These are phyloP conservation scores for Myoxocephalus aenaeus DNA, from an alignment of 2,797 vertebrate genomes.

Conservation along the genomic window DNA sequence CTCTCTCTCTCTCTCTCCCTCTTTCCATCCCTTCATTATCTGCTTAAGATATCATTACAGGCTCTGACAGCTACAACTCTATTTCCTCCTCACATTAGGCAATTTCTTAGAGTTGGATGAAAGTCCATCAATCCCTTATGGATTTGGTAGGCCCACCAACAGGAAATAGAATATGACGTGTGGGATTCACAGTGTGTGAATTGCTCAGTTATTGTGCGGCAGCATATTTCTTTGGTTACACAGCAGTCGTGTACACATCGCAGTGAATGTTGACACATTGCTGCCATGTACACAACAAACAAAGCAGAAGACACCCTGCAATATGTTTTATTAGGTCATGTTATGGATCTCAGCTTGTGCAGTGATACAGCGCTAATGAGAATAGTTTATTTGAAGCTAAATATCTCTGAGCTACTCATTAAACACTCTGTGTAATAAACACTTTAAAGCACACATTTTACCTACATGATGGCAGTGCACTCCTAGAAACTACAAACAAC, in stretches of 20 bases:
- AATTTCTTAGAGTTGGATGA: conserved; percentile 28
- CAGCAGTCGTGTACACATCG: background rate
- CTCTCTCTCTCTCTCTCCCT: conserved; percentile 18
- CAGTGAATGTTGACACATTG: conserved; percentile 11
- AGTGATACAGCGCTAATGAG: background rate
- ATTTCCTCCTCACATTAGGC: conserved; percentile 36
- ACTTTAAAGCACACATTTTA: background rate
- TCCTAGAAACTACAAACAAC: background rate
- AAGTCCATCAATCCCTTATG: conserved; percentile 31
- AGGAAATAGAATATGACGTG: conserved; percentile 31
- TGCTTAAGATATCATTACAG: conserved; percentile 43
- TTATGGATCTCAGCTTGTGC: background rate
- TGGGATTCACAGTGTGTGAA: conserved; percentile 40
- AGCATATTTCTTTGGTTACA: conserved; percentile 16
- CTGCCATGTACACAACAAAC: conserved; percentile 17
- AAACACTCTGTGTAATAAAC: background rate
- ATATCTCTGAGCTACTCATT: background rate
- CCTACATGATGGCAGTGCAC: background rate
- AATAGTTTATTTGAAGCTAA: background rate
- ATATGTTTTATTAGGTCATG: background rate
- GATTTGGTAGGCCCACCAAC: conserved; percentile 25
- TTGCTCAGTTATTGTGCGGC: background rate
- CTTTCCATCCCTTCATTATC: conserved; percentile 44
- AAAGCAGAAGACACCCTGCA: background rate
- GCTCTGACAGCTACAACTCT: conserved; percentile 47